Conservation (phyloP, 1,140 invertebrate species). For the Chrysoperla carnea region DNA sequence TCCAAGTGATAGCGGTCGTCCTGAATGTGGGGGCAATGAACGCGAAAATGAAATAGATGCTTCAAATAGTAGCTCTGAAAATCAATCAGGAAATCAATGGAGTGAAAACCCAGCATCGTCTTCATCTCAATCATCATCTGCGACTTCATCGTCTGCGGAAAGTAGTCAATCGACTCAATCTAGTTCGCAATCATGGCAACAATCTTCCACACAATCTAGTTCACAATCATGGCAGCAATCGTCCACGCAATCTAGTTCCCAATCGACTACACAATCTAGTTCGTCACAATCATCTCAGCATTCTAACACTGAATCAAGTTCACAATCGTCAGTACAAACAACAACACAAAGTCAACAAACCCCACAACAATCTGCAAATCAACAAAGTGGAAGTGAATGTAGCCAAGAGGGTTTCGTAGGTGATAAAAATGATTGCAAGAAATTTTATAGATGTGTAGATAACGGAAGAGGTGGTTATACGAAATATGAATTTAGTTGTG, state of each 20-base stretch:
- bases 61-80: neutral
- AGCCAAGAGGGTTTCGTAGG: conserved; percentile 44
- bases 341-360: neutral
- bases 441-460: conserved; percentile 60
- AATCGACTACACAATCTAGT: neutral
- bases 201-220: neutral
- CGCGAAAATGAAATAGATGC: conserved; percentile 12
- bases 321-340: neutral
- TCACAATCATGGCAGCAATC: neutral
- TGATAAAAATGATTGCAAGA: conserved; percentile 47
- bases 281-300: neutral
- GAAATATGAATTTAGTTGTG: conserved; percentile 50
- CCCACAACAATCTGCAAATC: neutral
- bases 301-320: neutral
- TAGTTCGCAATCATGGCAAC: neutral
- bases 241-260: neutral
- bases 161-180: neutral
- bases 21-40: conserved; percentile 27
- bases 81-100: neutral
- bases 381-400: conserved; percentile 13
- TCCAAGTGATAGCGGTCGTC: conserved; percentile 36
- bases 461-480: conserved; percentile 35
- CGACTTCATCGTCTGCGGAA: neutral
- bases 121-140: neutral
- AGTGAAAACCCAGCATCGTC: neutral